Base-by-base conservation (phyloP, 2,888 invertebrate genomes). In the Synanthedon myopaeformis region DNA sequence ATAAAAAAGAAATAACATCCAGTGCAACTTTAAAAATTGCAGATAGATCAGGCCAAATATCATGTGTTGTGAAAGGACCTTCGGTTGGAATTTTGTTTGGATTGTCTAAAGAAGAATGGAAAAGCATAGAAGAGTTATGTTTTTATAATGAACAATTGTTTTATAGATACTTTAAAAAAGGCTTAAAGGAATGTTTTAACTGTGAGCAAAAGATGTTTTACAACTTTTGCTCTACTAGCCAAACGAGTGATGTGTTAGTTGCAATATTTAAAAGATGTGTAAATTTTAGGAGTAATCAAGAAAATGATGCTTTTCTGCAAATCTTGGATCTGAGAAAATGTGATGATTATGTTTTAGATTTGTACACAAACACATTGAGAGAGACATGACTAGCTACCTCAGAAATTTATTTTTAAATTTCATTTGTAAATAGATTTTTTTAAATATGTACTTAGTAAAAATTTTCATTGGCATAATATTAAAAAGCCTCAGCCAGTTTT, bases 121-220 rank as follows among this genome's bases (percentile, higher is more conserved):
- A 59, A 17, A 72, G 79, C 52, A 68, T 85, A 41, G 84, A 88
- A 67, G 66, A 69, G 42, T 60, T 86, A 54, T 80, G 81, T 59
- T 61, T 57, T 49, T 57, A 59, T 55, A 67, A 63, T 35, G 71
- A 78, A n/a, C 84, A 88, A 61, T 58, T 88, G 10, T 88, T 82
- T 64, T 88, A 84, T 57, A 78, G 88, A 65, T 74, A 79, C 59
- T 88, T 87, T 59, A 84, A 80, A 65, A 66, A 78, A 59, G 88
- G 88, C 4, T 55, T 88, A 3, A 74, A 71, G 53, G 71, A 65
- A 56, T 72, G 60, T 52, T 82, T 77, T 59, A 64, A 61, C 41
- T 68, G 61, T 58, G 81, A 85, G 62, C 82, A 88, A 65, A 80
- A 79, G 62, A 55, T 86, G 42, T 88, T 88, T 68, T 88, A 88